Base-by-base conservation (phyloP, 2,888 invertebrate genomes). In the Dasypogon diadema region DNA sequence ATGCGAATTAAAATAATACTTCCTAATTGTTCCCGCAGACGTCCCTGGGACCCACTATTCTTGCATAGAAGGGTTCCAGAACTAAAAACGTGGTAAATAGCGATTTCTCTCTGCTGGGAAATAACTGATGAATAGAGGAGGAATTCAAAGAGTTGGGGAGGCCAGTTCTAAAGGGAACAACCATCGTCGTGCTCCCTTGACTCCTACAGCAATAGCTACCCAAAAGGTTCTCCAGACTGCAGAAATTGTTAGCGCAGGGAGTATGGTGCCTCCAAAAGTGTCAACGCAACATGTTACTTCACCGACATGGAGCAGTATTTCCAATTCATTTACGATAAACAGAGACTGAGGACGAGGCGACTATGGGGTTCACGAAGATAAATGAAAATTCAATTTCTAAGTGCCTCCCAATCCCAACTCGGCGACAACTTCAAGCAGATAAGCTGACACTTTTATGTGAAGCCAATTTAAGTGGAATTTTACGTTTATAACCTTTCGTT, bases 321-420 rank as follows among this genome's bases (percentile, higher is more conserved):
- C 46, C 65, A 65, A 42, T 65, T 65, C 65, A 65, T 48, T 65
- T 65, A 18, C 65, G 65, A 46, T 65, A 65, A 65, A 65, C 42
- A 42, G 24, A 21, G 21, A 51, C 14, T 24, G 37, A 16, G 22
- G 21, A 5, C n/a, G n/a, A n/a, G n/a, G n/a, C n/a, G n/a, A n/a
- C n/a, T n/a, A 4, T 12, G 42, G 46, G 65, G 48, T 16, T 14
- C 65, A 24, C 46, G 21, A 37, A 48, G 65, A 65, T 65, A 65
- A 65, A 65, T 65, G 65, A 46, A 46, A 65, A 65, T 65, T 65
- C 46, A 65, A 24, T 46, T 42, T 46, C 22, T 8, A 65, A 46
- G 48, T 42, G 65, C 42, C 42, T 2, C 42, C 42, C n/a, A 2
- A 1, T 3, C n/a, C 2, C 42, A 16, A 16, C 2, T 3, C 16